Conservation (phyloP, 2,113 vertebrate species). For the Hydrochoerus hydrochaeris region DNA sequence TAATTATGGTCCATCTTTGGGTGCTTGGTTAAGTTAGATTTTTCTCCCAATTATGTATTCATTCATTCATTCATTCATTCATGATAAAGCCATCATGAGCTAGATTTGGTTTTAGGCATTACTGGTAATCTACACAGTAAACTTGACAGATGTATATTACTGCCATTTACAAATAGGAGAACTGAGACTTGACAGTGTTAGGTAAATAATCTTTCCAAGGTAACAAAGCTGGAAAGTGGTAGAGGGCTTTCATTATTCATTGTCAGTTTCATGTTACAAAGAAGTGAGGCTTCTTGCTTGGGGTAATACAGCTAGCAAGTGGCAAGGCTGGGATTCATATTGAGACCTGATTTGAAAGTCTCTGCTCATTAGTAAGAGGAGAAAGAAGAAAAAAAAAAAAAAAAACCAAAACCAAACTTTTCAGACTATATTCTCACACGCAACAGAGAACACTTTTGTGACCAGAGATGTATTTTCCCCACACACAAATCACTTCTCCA, state of each 20-base stretch:
- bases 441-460: background rate
- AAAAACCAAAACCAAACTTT: no score
- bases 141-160: background rate
- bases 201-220: background rate
- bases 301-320: background rate
- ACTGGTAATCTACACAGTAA: slow-evolving; percentile 34
- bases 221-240: background rate
- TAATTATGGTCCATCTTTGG: background rate
- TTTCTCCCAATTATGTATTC: background rate
- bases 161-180: slow-evolving; percentile 36
- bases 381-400: background rate
- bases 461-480: background rate
- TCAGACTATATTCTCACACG: background rate
- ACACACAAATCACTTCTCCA: background rate
- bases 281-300: background rate
- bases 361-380: background rate
- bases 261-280: background rate
- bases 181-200: background rate
- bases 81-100: background rate
- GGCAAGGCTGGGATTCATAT: background rate
- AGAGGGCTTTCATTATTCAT: background rate
- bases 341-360: background rate
- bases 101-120: background rate
- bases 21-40: background rate
- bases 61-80: background rate